Base-by-base conservation (phyloP, 2,113 vertebrate species). In the Pachypanchax playfairii region DNA sequence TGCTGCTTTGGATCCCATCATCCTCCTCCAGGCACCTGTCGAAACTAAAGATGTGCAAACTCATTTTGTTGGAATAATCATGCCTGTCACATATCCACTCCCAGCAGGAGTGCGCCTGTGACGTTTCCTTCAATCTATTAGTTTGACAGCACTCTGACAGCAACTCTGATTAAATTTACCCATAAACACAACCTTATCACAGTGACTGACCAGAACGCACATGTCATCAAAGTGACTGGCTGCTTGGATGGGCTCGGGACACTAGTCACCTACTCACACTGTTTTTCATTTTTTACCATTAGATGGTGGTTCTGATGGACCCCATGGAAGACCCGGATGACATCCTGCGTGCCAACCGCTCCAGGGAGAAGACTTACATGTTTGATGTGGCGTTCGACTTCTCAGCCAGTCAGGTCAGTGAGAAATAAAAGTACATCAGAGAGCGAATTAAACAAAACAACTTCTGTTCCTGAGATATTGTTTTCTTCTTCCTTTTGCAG, bases 291-390 rank as follows among this genome's bases (percentile, higher is more conserved):
- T 55, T 21, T 39, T 15, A 1, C 35, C 38, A 26, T 56, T 66
- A 96, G 95, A 93, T 96, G 89, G 94, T 96, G 87, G 93, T 96
- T 57, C 89, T 98, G 33, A 94, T 90, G 94, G 96, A 96, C 78
- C 95, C 96, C 11, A 87, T 94, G 93, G 94, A 95, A 52, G 95
- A 96, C 56, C 93, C 93, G 0, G 92, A 94, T 0, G 93, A 96
- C 56, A 89, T 96, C 76, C 88, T 94, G 55, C 87, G 93, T 66
- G 94, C 94, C 24, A 92, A 94, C 77, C 91, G 93, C 47, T 96
- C 95, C 70, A 88, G 93, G 48, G 94, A 97, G 86, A 96, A 96
- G 82, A 94, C 94, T 2, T 97, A 95, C 52, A 77, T 95, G 87
- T 98, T 97, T 0, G 94, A 97, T 0, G 87, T 94, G 84, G 90